Base-by-base conservation (phyloP, 2,888 invertebrate genomes). In the Hyposoter dolosus region DNA sequence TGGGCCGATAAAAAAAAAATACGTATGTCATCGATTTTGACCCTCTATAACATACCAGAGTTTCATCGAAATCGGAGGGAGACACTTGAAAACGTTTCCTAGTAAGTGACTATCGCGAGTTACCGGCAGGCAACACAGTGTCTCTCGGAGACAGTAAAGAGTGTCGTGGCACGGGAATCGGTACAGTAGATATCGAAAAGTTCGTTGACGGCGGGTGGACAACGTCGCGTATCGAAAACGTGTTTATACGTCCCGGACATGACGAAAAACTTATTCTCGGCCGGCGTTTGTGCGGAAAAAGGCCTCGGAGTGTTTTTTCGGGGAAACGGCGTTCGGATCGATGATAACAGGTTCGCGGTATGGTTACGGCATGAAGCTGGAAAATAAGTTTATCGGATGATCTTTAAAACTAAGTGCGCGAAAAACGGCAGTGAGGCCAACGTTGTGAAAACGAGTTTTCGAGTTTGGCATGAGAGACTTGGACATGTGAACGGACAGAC, bases 191-290 rank as follows among this genome's bases (percentile, higher is more conserved):
- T 0, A 82, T 82, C 23, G 68, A 75, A 17, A 35, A 65, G 3
- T 83, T 60, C 47, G 65, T 50, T 6, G 15, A n/a, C 4, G 53
- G 23, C 15, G 45, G 35, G 4, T 78, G 83, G 83, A 19, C 0
- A 40, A 3, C 56, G 56, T 56, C 56, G 2, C 56, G 56, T 23
- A 56, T 56, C 23, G 56, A 56, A 56, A 23, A 10, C 45, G 53
- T n/a, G n/a, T 32, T 19, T 78, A 4, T 63, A 66, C 17, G 76
- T 82, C 3, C 76, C 82, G 47, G 75, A 76, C 4, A 76, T 82
- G 60, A 82, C 63, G 3, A 83, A 83, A 19, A 83, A 78, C 53
- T 78, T 83, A 19, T 82, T 77, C 15, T 82, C 82, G 63, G 76
- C 76, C n/a, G 45, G 82, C 1, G 82, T 19, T 0, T 75, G 82